Evolutionary conservation across 2,113 vertebrate genomes (phyloP), one percentile per base, ranked within the genome.

Genomic region (Panthera tigris): DNA sequence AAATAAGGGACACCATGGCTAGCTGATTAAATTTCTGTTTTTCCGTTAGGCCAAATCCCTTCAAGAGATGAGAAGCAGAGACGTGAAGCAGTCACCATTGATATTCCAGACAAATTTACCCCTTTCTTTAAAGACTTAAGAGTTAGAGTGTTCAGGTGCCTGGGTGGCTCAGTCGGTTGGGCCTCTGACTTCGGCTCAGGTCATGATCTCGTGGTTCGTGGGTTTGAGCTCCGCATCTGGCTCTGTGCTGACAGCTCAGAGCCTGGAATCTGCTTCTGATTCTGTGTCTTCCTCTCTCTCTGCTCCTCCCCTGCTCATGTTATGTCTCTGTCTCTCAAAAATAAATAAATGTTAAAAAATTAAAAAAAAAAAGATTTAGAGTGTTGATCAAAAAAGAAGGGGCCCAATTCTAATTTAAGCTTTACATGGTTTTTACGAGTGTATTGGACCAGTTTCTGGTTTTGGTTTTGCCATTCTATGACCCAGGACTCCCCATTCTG

Each of bases 351-450:
- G 21, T 61, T 61, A 61, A 61, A 61, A 61, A 61, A 61, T 7
- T 7, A 23, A 61, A 86, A 96, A 69, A 66, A 71, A 45, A 82
- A 41, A 81, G 33, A 81, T 93, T 94, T 95, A 84, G 66, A 93
- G 11, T 85, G 10, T 91, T 71, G 13, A 29, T 84, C 11, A 5
- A 57, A 78, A 94, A 45, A 89, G 41, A 66, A 48, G 16, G 2
- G 16, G 63, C 19, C 41, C 33, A 92, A 21, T 88, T 87, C 50
- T 82, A 33, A 94, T 55, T 89, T 80, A 57, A 50, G 36, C 68
- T 80, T 76, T 48, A 33, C 41, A 9, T 57, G 27, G 61, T 33
- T 68, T 90, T 79, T 92, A 23, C 48, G 39, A 83, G 79, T 82
- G 25, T 68, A 45, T 41, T 63, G 61, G 41, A 71, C 27, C 25